A percentile compares a stretch with the other conserved stretches of the same genome.
Conservation (phyloP, 2,113 vertebrate genomes). For the Actenoides hombroni region DNA sequence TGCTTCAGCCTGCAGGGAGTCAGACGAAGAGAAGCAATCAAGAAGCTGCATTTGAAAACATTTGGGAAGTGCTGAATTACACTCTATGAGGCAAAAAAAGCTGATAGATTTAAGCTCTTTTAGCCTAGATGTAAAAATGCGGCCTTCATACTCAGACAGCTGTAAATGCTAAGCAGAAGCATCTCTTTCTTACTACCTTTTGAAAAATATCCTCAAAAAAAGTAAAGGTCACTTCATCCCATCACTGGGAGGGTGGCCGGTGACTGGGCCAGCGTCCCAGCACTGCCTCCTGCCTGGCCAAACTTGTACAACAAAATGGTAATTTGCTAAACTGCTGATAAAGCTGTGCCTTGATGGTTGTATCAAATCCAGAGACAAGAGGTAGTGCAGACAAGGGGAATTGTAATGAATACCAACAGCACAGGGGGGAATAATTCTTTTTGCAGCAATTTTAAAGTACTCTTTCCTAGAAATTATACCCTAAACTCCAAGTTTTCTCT, state of each 20-base stretch:
- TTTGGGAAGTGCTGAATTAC: not conserved
- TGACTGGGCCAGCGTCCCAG: not conserved
- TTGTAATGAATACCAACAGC: not conserved
- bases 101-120: not conserved
- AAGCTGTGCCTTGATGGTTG: not conserved
- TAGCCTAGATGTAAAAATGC: not conserved
- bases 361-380: not conserved
- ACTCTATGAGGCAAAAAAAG: not conserved
- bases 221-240: not conserved
- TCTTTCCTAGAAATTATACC: not conserved
- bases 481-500: not conserved
- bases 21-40: not conserved
- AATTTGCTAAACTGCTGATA: conserved; percentile 3
- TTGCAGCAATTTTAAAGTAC: not conserved
- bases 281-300: not conserved
- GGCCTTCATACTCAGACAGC: not conserved
- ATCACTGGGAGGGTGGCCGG: not conserved
- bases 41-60: not conserved
- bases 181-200: not conserved
- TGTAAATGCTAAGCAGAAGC: not conserved
- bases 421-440: not conserved
- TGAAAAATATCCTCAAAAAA: not conserved
- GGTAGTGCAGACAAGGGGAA: not conserved
- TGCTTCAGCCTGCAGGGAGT: not conserved
- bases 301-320: not conserved